Base-by-base conservation (phyloP, 2,888 invertebrate genomes). In the Harpalus rubripes region DNA sequence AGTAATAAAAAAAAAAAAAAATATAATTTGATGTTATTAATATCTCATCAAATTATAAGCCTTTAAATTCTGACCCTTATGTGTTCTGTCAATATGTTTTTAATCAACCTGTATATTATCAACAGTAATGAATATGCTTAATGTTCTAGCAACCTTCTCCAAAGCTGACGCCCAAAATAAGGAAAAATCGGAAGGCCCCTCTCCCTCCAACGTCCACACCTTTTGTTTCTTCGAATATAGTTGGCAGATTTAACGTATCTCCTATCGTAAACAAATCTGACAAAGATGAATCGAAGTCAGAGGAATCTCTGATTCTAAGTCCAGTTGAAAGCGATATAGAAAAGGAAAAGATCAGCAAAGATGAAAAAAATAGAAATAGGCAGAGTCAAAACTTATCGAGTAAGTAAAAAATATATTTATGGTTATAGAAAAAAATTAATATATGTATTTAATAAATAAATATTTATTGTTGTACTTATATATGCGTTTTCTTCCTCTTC, bases 101-200 rank as follows among this genome's bases (percentile, higher is more conserved):
- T n/a, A n/a, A n/a, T n/a, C n/a, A n/a, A n/a, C n/a, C n/a, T n/a
- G n/a, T n/a, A n/a, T n/a, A n/a, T n/a, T n/a, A 4, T 1, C 6
- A 32, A 5, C 5, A 32, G 5, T 32, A 32, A 32, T 32, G 0
- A 32, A 3, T 5, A 32, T 32, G 32, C 6, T 32, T 15, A 5
- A 86, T 83, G 84, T 74, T 81, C 86, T 82, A 90, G 91, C 88
- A 88, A 85, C 89, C 89, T 85, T 90, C 91, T 8, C 90, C 91
- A 0, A 90, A 89, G 85, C 87, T 90, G 18, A 94, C 94, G 3
- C 93, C 93, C 0, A 92, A 92, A 81, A 10, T 59, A 12, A 92
- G 94, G 82, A 95, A 95, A 90, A 92, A 93, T 85, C 94, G 94
- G 65, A 93, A 93, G 6, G 96, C 96, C 0, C 96, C 96, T 0